These are phyloP conservation scores for Pituophis catenifer DNA, from an alignment of 2,113 vertebrate species.

Conservation along the genomic window DNA sequence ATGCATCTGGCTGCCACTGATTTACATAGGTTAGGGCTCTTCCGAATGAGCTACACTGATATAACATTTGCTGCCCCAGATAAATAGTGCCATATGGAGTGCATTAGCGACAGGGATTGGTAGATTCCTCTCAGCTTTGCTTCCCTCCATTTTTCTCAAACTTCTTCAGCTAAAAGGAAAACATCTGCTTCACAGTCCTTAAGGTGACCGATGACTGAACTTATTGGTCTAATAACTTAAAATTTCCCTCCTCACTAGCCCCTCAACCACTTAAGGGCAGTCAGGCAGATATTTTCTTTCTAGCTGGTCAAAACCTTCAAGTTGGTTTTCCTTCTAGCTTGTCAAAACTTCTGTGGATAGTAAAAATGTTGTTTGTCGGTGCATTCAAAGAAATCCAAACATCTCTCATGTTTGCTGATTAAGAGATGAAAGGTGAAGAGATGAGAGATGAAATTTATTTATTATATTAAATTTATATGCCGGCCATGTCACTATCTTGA, in stretches of 20 bases:
- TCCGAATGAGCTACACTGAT: background rate
- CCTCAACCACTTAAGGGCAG: background rate
- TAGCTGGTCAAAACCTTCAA: background rate
- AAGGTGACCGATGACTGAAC: background rate
- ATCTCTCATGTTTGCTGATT: too few species aligned
- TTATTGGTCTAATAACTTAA: background rate
- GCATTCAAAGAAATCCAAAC: background rate
- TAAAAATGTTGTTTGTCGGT: background rate
- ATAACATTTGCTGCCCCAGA: background rate
- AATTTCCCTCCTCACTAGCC: background rate
- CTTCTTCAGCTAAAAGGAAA: background rate
- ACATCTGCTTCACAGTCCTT: background rate
- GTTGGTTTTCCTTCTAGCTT: too few species aligned
- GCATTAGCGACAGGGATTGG: background rate
- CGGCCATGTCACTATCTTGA: background rate
- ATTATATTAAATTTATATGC: background rate
- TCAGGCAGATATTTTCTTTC: background rate
- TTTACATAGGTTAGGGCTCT: background rate
- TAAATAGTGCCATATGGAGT: background rate
- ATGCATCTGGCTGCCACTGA: background rate
- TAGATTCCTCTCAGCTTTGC: background rate
- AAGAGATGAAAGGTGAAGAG: too few species aligned
- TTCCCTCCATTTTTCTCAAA: background rate
- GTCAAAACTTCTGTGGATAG: background rate
- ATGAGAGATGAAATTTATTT: background rate